Evolutionary conservation across 2,113 vertebrate species (phyloP).

Genomic region (Pungitius pungitius): DNA sequence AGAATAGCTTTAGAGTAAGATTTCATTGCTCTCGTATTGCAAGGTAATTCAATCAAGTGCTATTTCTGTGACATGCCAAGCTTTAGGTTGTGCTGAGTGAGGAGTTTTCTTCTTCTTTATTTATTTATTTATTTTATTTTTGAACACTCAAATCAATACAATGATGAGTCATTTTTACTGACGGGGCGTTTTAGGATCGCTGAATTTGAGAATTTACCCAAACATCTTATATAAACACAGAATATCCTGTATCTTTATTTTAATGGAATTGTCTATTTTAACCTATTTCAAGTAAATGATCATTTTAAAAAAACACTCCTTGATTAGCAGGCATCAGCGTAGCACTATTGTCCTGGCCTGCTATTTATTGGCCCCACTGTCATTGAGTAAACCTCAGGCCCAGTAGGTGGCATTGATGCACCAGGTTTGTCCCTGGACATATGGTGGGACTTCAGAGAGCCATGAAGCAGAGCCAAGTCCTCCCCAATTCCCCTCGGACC

Average conservation of each 20-base stretch:
- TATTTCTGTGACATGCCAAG: slow-evolving; percentile 37
- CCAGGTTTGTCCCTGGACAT: slow-evolving; percentile 55
- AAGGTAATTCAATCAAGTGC: slow-evolving; percentile 39
- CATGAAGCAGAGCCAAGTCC: slow-evolving; percentile 22
- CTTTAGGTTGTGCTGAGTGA: slow-evolving; percentile 49
- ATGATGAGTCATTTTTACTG: slow-evolving; percentile 47
- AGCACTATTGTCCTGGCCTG: slow-evolving; percentile 2
- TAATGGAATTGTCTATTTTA: slow-evolving; percentile 1
- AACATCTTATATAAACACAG: slow-evolving; percentile 12
- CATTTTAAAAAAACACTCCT: background rate
- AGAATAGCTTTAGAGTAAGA: slow-evolving; percentile 23
- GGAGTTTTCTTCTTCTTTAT: slow-evolving; percentile 33
- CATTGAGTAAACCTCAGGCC: slow-evolving; percentile 33
- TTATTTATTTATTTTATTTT: too few relatives aligned
- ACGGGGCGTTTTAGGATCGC: slow-evolving; percentile 45
- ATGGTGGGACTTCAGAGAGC: slow-evolving; percentile 35
- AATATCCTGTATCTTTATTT: slow-evolving; percentile 1
- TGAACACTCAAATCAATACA: slow-evolving; percentile 37
- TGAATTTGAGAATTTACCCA: slow-evolving; percentile 38
- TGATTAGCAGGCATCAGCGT: slow-evolving; percentile 16
- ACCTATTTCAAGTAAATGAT: background rate
- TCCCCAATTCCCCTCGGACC: slow-evolving; percentile 32
- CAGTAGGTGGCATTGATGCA: slow-evolving; percentile 61
- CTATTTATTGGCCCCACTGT: slow-evolving; percentile 25
- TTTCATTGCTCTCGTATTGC: slow-evolving; percentile 33